Base-by-base conservation (phyloP, 2,113 vertebrate genomes). In the Ibidorhyncha struthersii region DNA sequence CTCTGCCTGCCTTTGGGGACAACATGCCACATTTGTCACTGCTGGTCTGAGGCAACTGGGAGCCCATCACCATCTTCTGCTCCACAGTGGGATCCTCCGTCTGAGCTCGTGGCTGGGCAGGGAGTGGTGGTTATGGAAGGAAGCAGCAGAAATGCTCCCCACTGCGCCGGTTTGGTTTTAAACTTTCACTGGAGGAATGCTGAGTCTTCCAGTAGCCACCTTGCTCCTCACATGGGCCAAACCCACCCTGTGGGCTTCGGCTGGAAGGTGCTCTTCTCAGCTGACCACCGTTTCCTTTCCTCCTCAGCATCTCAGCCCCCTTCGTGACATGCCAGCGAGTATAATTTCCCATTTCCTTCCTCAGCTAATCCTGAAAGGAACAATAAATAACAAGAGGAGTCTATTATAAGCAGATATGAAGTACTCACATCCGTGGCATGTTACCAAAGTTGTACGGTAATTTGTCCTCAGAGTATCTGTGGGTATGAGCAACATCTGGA, bases 311-410 rank as follows among this genome's bases (percentile, higher is more conserved):
- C 73, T 69, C 66, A 61, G 81, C 22, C 76, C 61, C 43, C 34
- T 88, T 62, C 1, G 3, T 73, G 74, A 94, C 50, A 17, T n/a
- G 71, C 71, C 80, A 91, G 76, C 3, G 0, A 94, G 38, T 92
- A 53, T 67, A 69, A 40, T 79, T 97, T 93, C 55, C 87, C 47
- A 12, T 86, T 91, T 89, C 77, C 41, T 83, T 90, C 74, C 90
- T 92, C 56, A 82, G 43, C 52, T 73, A 63, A 84, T 70, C 43
- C 84, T 66, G 38, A 88, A 82, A 76, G 50, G 30, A 34, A 52
- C 77, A 87, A 87, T 82, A 94, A 94, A 94, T 66, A 79, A 72
- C 19, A 59, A 53, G 32, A 71, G 26, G 21, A 86, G 36, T 49
- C 56, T 56, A 82, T 94, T 72, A 74, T 78, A 93, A 86, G 72